Evolutionary conservation across 2,113 vertebrate species (phyloP).

Genomic region (Sinocyclocheilus grahami): DNA sequence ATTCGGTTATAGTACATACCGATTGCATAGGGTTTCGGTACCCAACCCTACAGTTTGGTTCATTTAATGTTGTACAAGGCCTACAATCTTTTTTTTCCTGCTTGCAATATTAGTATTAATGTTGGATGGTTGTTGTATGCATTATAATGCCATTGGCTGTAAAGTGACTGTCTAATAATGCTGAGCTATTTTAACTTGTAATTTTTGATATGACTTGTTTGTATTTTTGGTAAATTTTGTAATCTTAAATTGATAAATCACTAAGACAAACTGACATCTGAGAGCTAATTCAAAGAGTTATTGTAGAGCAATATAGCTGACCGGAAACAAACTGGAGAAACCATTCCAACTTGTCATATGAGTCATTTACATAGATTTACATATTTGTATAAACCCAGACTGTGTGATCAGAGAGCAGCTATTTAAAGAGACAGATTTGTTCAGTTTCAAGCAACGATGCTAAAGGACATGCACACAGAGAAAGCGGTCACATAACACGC

Average conservation of each 20-base stretch:
- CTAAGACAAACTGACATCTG: not conserved
- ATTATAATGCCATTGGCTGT: too few relatives aligned
- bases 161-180: too few relatives aligned
- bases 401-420: constrained; percentile 9
- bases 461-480: not conserved
- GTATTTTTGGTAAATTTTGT: not conserved
- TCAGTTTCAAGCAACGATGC: not conserved
- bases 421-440: constrained; percentile 7
- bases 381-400: not conserved
- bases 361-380: constrained; percentile 10
- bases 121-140: too few relatives aligned
- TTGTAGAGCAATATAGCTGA: not conserved
- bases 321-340: not conserved
- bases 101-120: too few relatives aligned
- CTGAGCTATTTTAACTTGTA: too few relatives aligned
- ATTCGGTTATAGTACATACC: too few relatives aligned
- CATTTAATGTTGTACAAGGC: too few relatives aligned
- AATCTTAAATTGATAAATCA: not conserved
- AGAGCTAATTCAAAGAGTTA: not conserved
- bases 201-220: not conserved
- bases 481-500: not conserved
- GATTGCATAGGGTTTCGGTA: too few relatives aligned
- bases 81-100: too few relatives aligned
- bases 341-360: not conserved
- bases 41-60: too few relatives aligned